Percentiles rank a stretch among this genome's conserved stretches.
Conservation (phyloP, 2,888 invertebrate genomes). For the Drosophila koepferae region DNA sequence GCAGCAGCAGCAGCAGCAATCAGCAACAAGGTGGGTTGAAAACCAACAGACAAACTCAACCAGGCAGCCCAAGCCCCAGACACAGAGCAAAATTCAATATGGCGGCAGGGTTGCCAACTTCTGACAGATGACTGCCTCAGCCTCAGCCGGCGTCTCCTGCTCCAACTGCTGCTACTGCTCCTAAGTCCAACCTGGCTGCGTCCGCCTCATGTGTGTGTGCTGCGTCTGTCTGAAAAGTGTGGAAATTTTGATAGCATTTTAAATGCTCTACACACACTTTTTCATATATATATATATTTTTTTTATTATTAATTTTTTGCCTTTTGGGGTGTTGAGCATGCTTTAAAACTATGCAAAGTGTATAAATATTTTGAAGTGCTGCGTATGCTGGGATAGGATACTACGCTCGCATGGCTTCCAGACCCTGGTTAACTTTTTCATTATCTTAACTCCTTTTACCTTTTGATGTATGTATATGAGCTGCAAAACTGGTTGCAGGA, state of each 20-base stretch:
- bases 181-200: constrained; percentile 15
- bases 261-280: constrained; percentile 40
- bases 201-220: constrained; percentile 31
- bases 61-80: constrained; percentile 32
- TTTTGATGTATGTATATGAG: neutral
- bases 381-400: neutral
- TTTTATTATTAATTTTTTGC: neutral
- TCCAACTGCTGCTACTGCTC: constrained; percentile 1
- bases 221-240: constrained; percentile 41
- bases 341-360: constrained; percentile 22
- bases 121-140: constrained; percentile 72
- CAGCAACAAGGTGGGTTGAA: constrained; percentile 67
- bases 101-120: constrained; percentile 75
- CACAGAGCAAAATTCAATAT: constrained; percentile 69
- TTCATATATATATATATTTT: too few relatives aligned
- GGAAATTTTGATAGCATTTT: constrained; percentile 48
- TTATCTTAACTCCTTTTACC: constrained; percentile 12
- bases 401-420: neutral
- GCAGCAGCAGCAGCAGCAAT: constrained; percentile 34
- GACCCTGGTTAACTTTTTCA: constrained; percentile 12
- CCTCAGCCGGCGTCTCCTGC: constrained; percentile 11
- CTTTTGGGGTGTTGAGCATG: constrained; percentile 9
- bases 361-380: constrained; percentile 7
- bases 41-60: constrained; percentile 42
- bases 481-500: neutral